Evolutionary conservation across 2,888 invertebrate genomes (phyloP), one percentile per base, ranked within the genome.

Genomic region (Lithophane semibrunnea): DNA sequence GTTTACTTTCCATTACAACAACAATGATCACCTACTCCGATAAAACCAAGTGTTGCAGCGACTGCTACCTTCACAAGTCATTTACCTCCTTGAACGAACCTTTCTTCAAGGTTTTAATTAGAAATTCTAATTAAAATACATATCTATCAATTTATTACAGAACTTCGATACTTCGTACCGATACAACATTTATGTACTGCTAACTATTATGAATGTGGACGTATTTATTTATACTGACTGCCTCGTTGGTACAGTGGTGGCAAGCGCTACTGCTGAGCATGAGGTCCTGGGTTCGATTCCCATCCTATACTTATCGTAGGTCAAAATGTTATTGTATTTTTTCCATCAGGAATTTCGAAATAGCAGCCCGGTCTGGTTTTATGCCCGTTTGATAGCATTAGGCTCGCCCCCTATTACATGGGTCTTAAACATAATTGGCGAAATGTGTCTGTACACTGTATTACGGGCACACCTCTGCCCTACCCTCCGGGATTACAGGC

Each of bases 111-210:
- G 16, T 37, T 54, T 29, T n/a, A n/a, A 16, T n/a, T 37, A 68
- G 13, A 37, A 37, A 54, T 68, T 1, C 5, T n/a, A 37, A n/a
- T 37, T 9, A 5, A 44, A 60, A 44, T 44, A 44, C 9, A 42
- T 42, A 79, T 71, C 70, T 60, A 73, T 82, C 60, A 74, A 79
- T 79, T 37, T 79, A 71, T 68, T 47, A 79, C 13, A 60, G 18
- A 49, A 56, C 60, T 56, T 49, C 9, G 9, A 47, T 58, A 56
- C 64, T 73, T 64, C 9, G 21, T 37, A 29, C 49, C 21, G 21
- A 58, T 37, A 52, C 52, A 73, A 37, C 24, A 69, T 61, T 61
- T 7, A 29, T 13, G 13, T 24, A 16, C 16, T 29, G 16, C 3
- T 54, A 21, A 60, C 49, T 71, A 16, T 54, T 44, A 67, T 63